Base-by-base conservation (phyloP, 2,888 invertebrate species). In the Apotomis betuletana region DNA sequence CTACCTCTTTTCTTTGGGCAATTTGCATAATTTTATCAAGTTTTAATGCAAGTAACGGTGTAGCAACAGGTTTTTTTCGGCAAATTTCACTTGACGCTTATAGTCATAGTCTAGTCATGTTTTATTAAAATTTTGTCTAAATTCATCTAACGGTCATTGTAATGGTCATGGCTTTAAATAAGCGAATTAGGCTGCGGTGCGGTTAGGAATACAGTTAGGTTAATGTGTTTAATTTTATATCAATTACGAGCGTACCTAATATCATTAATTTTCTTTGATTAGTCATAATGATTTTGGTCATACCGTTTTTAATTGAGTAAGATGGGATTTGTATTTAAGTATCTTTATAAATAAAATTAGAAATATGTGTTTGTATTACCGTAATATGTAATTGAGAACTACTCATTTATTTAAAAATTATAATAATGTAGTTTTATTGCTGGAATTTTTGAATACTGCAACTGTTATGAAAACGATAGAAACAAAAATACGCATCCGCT, bases 61-160 rank as follows among this genome's bases (percentile, higher is more conserved):
- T 60, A 54, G 70, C 51, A 69, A 62, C 70, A 51, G 54, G 71
- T 62, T 71, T 55, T n/a, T 64, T 65, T 65, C 54, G 55, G 36
- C 55, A 61, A 70, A 70, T 67, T 70, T 65, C 59, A 65, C 70
- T 38, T 58, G 63, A 41, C 27, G 62, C 38, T 41, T 15, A 61
- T 41, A 54, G 5, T 41, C 54, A 38, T 51, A 58, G 41, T 44
- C 51, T 69, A 54, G 46, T 60, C 55, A 44, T 36, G 13, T 63
- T 60, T 55, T 61, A 65, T 60, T 61, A 52, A 58, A 44, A 36
- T 52, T 46, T 58, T 58, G 52, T 13, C 38, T 52, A 13, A 58
- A 61, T 51, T 65, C 46, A 41, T 54, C 65, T 59, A 72, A 68
- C 72, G 67, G 72, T 63, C 9, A 52, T 54, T 51, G 67, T 67